Evolutionary conservation across 2,797 vertebrate species (phyloP).

Genomic region (Salarias fasciatus): DNA sequence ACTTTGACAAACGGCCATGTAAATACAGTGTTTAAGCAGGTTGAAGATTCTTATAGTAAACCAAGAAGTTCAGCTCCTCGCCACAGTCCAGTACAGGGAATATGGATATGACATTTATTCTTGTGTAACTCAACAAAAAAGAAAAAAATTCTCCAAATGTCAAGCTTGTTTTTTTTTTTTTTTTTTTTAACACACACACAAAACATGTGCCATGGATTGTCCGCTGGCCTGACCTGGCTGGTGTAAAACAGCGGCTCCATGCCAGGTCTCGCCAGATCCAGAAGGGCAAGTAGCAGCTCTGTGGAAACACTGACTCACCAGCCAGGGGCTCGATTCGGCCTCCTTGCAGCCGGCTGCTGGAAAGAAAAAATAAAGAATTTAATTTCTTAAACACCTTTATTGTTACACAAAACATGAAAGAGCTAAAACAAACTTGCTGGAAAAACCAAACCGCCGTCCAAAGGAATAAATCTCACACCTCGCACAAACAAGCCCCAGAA

Average conservation of each 20-base stretch:
- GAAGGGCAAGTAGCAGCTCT: slow-evolving; percentile 47
- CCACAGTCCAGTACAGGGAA: too few species aligned
- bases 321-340: slow-evolving; percentile 44
- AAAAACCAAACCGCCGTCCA: slow-evolving; percentile 22
- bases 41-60: too few species aligned
- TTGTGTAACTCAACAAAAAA: too few species aligned
- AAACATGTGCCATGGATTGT: background rate
- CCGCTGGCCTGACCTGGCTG: slow-evolving; percentile 42
- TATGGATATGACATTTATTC: too few species aligned
- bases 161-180: too few species aligned
- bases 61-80: too few species aligned
- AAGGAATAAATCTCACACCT: slow-evolving; percentile 58
- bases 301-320: slow-evolving; percentile 79
- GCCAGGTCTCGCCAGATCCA: slow-evolving; percentile 52
- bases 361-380: slow-evolving; percentile 6
- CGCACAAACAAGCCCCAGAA: slow-evolving; percentile 46
- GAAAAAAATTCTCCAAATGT: too few species aligned
- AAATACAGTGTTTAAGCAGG: too few species aligned
- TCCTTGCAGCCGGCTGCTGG: slow-evolving; percentile 65
- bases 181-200: slow-evolving; percentile 15
- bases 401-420: slow-evolving; percentile 53
- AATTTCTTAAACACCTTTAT: slow-evolving; percentile 62
- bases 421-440: slow-evolving; percentile 59
- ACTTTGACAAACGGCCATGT: too few species aligned
- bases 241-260: slow-evolving; percentile 32